phyloP scores from a whole-genome alignment of 2,888 invertebrate genomes.

The Incurvaria masculella region DNA sequence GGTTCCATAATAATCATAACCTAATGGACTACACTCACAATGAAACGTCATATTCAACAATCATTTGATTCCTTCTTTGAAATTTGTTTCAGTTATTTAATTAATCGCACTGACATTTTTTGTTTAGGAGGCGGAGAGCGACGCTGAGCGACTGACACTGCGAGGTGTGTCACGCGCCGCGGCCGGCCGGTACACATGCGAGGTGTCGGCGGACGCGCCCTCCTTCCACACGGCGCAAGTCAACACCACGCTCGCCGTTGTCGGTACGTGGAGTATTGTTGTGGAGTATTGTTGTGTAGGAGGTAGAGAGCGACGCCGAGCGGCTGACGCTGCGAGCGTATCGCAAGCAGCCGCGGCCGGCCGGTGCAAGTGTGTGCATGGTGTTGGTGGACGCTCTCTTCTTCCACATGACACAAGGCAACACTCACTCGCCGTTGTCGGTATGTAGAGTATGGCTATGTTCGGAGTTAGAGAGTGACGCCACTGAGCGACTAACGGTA shows the following conservation, averaged over 20 bases:
- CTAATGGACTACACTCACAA: too few species aligned
- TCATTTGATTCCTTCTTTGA: too few species aligned
- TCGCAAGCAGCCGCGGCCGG: slow-evolving; percentile 55
- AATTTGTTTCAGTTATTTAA: too few species aligned
- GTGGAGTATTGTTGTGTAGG: too few species aligned
- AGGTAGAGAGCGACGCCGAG: slow-evolving; percentile 22
- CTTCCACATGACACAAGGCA: slow-evolving; percentile 51
- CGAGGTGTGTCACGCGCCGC: slow-evolving; percentile 53
- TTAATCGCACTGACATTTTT: too few species aligned
- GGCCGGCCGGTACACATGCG: slow-evolving; percentile 59
- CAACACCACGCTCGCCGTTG: slow-evolving; percentile 55
- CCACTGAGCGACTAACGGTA: too few species aligned
- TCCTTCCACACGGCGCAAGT: slow-evolving; percentile 54
- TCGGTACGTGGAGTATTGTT: too few species aligned
- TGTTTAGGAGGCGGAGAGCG: slow-evolving; percentile 4
- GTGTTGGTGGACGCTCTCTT: slow-evolving; percentile 60
- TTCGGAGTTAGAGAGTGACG: slow-evolving; percentile 13
- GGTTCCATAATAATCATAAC: too few species aligned
- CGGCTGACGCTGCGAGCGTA: slow-evolving; percentile 53
- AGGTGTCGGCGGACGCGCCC: slow-evolving; percentile 60
- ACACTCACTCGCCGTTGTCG: slow-evolving; percentile 58
- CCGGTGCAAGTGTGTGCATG: slow-evolving; percentile 59
- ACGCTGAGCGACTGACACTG: slow-evolving; percentile 46
- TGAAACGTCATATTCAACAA: too few species aligned
- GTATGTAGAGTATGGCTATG: too few species aligned